These are phyloP conservation scores for Cetoscarus ocellatus DNA, from an alignment of 2,797 vertebrate species.

Conservation along the genomic window DNA sequence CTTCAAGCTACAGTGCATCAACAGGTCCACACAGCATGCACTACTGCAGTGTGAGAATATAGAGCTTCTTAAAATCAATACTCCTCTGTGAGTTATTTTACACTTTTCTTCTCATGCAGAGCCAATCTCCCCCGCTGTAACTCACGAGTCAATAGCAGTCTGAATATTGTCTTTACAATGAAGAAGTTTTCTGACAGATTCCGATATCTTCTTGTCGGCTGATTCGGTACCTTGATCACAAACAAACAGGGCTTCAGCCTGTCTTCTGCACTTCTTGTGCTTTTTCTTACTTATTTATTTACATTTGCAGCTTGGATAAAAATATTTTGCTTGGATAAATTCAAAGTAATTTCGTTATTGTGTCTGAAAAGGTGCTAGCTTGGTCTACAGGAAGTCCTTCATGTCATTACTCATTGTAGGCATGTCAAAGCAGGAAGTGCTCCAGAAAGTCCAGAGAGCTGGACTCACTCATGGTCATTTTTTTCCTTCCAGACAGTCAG, in stretches of 20 bases:
- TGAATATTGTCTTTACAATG: background rate
- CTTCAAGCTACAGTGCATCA: background rate
- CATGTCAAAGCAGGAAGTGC: too few relatives aligned
- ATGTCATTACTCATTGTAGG: too few relatives aligned
- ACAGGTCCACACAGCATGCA: too few relatives aligned
- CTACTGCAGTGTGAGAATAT: background rate
- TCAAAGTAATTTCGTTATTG: background rate
- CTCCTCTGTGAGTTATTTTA: background rate
- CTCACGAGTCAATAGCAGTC: background rate
- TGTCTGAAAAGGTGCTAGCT: background rate
- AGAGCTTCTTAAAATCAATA: conserved; percentile 7
- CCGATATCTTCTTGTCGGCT: background rate
- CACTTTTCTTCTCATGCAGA: background rate
- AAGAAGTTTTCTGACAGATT: background rate
- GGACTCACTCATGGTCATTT: background rate
- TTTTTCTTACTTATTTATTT: background rate
- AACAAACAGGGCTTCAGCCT: too few relatives aligned
- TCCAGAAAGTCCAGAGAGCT: background rate
- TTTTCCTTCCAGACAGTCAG: background rate
- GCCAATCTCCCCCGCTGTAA: too few relatives aligned
- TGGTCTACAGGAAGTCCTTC: background rate
- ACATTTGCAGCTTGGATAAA: background rate
- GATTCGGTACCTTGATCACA: background rate
- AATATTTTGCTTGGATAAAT: background rate
- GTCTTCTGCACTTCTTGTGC: background rate